These are phyloP conservation scores for Brachionus manjavacas DNA, from an alignment of 1,140 invertebrate genomes.

Conservation along the genomic window DNA sequence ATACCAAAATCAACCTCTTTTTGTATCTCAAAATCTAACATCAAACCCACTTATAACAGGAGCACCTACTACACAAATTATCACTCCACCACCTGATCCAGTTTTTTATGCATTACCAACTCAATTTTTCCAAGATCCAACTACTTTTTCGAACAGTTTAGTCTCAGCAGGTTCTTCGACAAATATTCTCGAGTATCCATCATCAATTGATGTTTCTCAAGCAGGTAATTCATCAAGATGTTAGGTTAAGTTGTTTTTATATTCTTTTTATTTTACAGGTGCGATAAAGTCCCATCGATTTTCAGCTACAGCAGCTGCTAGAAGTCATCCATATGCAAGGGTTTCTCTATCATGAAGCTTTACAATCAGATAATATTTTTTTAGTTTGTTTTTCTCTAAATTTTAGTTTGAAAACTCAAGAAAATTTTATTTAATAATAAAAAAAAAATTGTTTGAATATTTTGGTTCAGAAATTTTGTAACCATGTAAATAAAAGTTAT, in stretches of 20 bases:
- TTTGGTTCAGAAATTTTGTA: not conserved
- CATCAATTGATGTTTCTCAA: slow-evolving; percentile 27
- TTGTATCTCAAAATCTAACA: not conserved
- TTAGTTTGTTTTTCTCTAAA: not conserved
- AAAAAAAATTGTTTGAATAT: not conserved
- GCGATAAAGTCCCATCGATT: not conserved
- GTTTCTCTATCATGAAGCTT: slow-evolving; percentile 25
- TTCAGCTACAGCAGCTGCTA: not conserved
- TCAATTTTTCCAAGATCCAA: slow-evolving; percentile 29
- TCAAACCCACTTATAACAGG: not conserved
- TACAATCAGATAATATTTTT: not conserved
- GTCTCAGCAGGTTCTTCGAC: not conserved
- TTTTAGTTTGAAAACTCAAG: not conserved
- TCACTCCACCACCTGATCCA: slow-evolving; percentile 33
- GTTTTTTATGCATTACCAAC: slow-evolving; percentile 22
- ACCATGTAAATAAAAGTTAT: not conserved
- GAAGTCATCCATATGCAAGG: slow-evolving; percentile 29
- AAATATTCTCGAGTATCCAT: not conserved
- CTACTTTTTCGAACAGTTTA: not conserved
- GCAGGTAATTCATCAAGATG: not conserved
- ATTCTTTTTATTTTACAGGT: not conserved
- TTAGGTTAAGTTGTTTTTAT: not conserved
- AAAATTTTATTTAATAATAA: not conserved
- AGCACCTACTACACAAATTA: slow-evolving; percentile 31
- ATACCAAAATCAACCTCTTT: not conserved